Percentiles rank a stretch among this genome's conserved stretches.
Evolutionary conservation across 23 tunicate species (phyloP).

Genomic region (Styela clava): DNA sequence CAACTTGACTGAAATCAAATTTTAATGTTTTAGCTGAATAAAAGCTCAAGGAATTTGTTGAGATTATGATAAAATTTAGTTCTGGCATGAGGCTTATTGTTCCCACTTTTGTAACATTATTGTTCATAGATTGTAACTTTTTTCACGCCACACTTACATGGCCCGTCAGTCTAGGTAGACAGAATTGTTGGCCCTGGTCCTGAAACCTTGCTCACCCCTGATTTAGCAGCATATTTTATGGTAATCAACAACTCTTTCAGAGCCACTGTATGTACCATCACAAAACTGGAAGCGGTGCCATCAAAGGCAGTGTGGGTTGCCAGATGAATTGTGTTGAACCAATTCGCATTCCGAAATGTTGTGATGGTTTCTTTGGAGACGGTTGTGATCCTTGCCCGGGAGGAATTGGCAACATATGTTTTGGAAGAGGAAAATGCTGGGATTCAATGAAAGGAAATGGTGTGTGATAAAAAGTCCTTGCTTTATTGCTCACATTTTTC

Average conservation of each 20-base stretch:
- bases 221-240: too few species aligned
- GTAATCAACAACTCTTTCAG: constrained; percentile 28
- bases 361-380: constrained; percentile 64
- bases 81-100: too few species aligned
- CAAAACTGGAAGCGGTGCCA: not conserved
- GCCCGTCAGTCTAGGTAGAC: too few species aligned
- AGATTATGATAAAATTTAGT: too few species aligned
- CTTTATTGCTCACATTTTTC: not conserved
- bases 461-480: constrained; percentile 20
- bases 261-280: constrained; percentile 22
- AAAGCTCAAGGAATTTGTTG: too few species aligned
- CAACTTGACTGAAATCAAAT: too few species aligned
- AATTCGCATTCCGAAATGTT: constrained; percentile 19
- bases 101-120: too few species aligned
- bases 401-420: constrained; percentile 69
- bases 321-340: constrained; percentile 21
- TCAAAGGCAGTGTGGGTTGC: constrained; percentile 25
- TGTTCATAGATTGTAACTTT: too few species aligned
- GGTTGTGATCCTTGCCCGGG: constrained; percentile 94
- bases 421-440: constrained; percentile 49
- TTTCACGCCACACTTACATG: too few species aligned
- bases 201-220: too few species aligned
- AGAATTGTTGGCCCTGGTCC: too few species aligned
- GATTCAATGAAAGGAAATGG: constrained; percentile 78
- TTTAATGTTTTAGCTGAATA: too few species aligned